A percentile compares a stretch with the other conserved stretches of the same genome.
Evolutionary conservation across 2,113 vertebrate genomes (phyloP).

Genomic region (Synodontis membranacea): DNA sequence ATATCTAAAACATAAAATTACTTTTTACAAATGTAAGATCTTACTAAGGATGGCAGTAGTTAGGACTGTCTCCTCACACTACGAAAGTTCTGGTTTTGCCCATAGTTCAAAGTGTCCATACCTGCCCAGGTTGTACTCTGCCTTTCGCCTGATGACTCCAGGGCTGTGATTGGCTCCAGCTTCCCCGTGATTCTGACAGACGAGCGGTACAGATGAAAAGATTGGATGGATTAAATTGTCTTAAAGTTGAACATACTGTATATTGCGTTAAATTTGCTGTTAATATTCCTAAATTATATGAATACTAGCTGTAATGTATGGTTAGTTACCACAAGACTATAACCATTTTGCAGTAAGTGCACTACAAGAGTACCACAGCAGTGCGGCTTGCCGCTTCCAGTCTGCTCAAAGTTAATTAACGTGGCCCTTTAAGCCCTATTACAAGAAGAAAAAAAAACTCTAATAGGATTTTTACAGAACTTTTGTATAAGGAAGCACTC

Average conservation of each 20-base stretch:
- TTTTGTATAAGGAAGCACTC: not conserved
- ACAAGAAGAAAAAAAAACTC: not conserved
- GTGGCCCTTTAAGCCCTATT: not conserved
- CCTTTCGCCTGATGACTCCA: no score
- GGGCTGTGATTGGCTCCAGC: no score
- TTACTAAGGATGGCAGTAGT: no score
- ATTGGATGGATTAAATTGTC: no score
- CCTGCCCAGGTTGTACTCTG: no score
- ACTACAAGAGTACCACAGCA: not conserved
- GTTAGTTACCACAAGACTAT: not conserved
- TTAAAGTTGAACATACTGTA: not conserved
- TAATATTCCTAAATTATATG: not conserved
- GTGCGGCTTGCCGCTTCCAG: not conserved
- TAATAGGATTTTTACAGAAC: constrained; percentile 8
- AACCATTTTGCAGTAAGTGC: no score
- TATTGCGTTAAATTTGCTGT: not conserved
- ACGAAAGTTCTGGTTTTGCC: no score
- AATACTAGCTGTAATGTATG: not conserved
- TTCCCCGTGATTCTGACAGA: no score
- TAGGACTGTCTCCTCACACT: no score
- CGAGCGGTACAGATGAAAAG: no score
- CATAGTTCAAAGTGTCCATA: no score
- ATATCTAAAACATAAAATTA: not conserved
- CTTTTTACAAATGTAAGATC: not conserved
- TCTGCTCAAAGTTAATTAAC: constrained; percentile 12